Base-by-base conservation (phyloP, 2,113 vertebrate species). In the Trinectes maculatus region DNA sequence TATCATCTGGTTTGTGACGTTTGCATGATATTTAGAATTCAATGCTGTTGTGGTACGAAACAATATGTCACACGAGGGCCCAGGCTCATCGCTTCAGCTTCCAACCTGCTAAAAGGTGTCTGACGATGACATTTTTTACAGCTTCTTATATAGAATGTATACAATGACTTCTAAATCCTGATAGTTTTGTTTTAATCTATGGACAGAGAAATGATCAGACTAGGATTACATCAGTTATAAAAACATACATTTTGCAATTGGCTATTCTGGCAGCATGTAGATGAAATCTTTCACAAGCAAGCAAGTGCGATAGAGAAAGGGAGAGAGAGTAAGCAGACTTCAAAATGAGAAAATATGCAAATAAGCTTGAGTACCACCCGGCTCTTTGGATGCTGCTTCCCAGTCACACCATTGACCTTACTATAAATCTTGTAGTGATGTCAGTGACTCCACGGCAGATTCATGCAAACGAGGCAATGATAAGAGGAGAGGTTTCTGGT, bases 341-440 rank as follows among this genome's bases (percentile, higher is more conserved):
- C 36, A 22, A 80, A 66, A 54, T 52, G 19, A 55, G 37, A 61
- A 58, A 68, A 63, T 57, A 72, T 78, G 73, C 68, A 64, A 73
- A 85, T 74, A n/a, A 19, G 18, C 37, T 26, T 6, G 18, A 13
- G 47, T 16, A 74, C 67, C 43, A 54, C 18, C 8, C 1, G 15
- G 31, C 29, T 66, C 53, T 74, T 55, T 28, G 56, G 62, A 55
- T 53, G 18, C 40, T 51, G 18, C 52, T 71, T 21, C 25, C 46
- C 37, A 42, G 42, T 77, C 52, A 47, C 25, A 51, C 34, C 26
- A 58, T 34, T 85, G 80, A 82, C 84, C 82, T 75, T 62, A 59
- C 56, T 22, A 86, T 83, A 81, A 86, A 85, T 88, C 74, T 81
- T 79, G 67, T 54, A 77, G 57, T n/a, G 21, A 79, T 74, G 68